Conservation (phyloP, 2,797 vertebrate genomes). For the Geotrypetes seraphini region DNA sequence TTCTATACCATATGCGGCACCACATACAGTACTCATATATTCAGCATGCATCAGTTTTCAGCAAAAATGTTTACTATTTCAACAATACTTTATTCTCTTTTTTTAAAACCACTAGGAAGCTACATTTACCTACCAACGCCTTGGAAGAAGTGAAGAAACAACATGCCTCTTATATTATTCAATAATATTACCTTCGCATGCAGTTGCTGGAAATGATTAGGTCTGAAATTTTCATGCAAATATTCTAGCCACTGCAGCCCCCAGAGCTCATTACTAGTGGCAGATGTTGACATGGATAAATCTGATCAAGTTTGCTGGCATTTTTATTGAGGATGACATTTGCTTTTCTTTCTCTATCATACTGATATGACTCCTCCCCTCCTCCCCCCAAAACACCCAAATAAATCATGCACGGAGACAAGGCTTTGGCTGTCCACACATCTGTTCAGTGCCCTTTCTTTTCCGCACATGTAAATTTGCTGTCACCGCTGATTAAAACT, state of each 20-base stretch:
- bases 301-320: background rate
- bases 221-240: background rate
- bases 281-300: background rate
- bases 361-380: background rate
- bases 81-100: too few species aligned
- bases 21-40: too few species aligned
- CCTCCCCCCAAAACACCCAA: background rate
- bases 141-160: too few species aligned
- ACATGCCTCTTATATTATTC: too few species aligned
- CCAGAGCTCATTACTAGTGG: background rate
- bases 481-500: conserved; percentile 15
- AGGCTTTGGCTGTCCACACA: background rate
- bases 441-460: conserved; percentile 22
- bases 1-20: too few species aligned
- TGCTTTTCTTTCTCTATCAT: background rate
- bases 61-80: too few species aligned
- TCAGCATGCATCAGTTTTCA: too few species aligned
- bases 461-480: background rate
- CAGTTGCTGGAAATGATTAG: too few species aligned
- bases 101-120: too few species aligned
- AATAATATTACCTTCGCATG: too few species aligned
- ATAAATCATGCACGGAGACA: conserved; percentile 4
- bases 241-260: background rate
- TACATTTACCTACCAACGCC: too few species aligned
- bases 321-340: conserved; percentile 10